These are phyloP conservation scores for Ciconia maguari DNA, from an alignment of 2,113 vertebrate species.

Conservation along the genomic window DNA sequence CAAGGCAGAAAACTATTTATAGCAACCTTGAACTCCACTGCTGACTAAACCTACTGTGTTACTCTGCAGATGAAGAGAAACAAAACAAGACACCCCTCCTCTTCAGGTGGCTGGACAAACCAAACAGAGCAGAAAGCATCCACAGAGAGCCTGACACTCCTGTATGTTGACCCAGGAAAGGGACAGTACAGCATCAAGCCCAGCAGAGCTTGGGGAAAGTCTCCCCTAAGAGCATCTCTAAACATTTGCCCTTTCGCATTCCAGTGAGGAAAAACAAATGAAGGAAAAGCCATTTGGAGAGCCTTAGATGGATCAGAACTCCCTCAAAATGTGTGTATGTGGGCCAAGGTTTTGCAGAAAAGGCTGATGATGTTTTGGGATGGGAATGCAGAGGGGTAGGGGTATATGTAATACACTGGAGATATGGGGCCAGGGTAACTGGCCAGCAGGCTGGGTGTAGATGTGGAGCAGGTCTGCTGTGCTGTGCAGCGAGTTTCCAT, in stretches of 20 bases:
- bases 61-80: not conserved
- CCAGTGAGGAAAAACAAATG: not conserved
- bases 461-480: not conserved
- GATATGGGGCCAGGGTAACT: not conserved
- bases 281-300: not conserved
- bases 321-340: not conserved
- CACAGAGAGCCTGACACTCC: not conserved
- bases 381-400: not conserved
- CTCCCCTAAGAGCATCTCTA: not conserved
- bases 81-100: not conserved
- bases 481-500: not conserved
- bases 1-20: constrained; percentile 70
- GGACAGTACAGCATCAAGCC: not conserved
- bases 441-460: not conserved
- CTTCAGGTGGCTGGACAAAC: not conserved
- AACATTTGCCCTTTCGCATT: not conserved
- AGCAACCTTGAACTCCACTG: constrained; percentile 44
- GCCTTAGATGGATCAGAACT: not conserved
- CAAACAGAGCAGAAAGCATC: not conserved
- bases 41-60: not conserved
- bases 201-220: not conserved
- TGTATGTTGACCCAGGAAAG: not conserved
- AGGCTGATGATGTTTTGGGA: not conserved
- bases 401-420: not conserved
- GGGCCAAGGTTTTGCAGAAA: not conserved